Percentiles rank a stretch among this genome's conserved stretches.
Conservation (phyloP, 2,888 invertebrate genomes). For the Bembecia ichneumoniformis region DNA sequence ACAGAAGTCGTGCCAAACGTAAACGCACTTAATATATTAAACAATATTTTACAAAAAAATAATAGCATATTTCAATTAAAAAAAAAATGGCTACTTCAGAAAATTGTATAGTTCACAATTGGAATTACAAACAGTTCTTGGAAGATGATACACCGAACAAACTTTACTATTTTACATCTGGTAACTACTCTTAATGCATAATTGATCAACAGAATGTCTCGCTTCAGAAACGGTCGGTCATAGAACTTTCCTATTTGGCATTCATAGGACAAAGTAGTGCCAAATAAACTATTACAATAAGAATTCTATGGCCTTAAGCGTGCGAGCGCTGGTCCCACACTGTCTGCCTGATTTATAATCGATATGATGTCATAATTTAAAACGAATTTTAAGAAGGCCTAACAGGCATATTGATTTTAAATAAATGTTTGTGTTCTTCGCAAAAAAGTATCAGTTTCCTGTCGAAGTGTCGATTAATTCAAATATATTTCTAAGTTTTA, state of each 20-base stretch:
- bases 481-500: too few relatives aligned
- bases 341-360: constrained; percentile 50
- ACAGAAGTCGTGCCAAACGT: too few relatives aligned
- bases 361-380: constrained; percentile 34
- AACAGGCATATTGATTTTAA: background rate
- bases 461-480: too few relatives aligned
- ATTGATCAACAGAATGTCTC: background rate
- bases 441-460: too few relatives aligned
- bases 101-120: background rate
- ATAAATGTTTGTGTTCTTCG: background rate
- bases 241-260: constrained; percentile 64
- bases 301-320: constrained; percentile 41
- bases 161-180: background rate
- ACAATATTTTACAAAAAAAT: too few relatives aligned
- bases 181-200: constrained; percentile 1
- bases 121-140: background rate
- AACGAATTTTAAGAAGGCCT: background rate
- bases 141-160: background rate
- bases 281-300: constrained; percentile 67
- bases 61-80: too few relatives aligned
- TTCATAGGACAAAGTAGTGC: constrained; percentile 49
- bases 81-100: too few relatives aligned
- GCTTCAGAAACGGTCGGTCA: constrained; percentile 31
- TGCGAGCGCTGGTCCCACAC: constrained; percentile 51
- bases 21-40: too few relatives aligned